Base-by-base conservation (phyloP, 2,113 vertebrate species). In the Rostratula benghalensis region DNA sequence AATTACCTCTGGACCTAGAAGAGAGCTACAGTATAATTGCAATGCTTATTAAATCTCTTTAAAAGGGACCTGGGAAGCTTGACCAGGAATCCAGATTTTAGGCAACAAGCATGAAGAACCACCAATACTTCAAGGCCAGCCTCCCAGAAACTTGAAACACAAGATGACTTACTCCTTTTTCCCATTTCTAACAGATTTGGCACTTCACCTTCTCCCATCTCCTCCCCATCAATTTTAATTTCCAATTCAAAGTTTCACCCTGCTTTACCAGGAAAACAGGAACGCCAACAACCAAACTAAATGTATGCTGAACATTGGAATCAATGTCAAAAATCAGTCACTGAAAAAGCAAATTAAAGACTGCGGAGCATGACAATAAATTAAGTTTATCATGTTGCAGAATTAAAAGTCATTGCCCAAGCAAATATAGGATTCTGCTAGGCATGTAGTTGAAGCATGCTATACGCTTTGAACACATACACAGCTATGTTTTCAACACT, bases 101-200 rank as follows among this genome's bases (percentile, higher is more conserved):
- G 54, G 27, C 16, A 77, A 17, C 31, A 48, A n/a, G 16, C 35
- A 53, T 10, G 21, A 56, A 82, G 59, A 81, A 41, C 37, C 56
- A 77, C 28, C 84, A 77, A 50, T 11, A 39, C 12, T 7, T 31
- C 60, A 61, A 69, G 15, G 45, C 12, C 51, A 81, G 31, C 11
- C 37, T 59, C 37, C 15, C 27, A 74, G 28, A 48, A 25, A 76
- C 75, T 35, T 53, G 50, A 89, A 71, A 90, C 65, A 61, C 33
- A 70, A 59, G 30, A 60, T 53, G 18, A 60, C 28, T 75, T 82
- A 45, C 1, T 8, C 39, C 17, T 61, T 78, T 7, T 3, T 31
- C n/a, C 16, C 25, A 73, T 63, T 93, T 69, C 81, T 81, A 91
- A 70, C 25, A 14, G 50, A 89, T 53, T 96, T 74, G 41, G 74